Evolutionary conservation across 2,888 invertebrate species (phyloP).

Genomic region (Agrochola lota): DNA sequence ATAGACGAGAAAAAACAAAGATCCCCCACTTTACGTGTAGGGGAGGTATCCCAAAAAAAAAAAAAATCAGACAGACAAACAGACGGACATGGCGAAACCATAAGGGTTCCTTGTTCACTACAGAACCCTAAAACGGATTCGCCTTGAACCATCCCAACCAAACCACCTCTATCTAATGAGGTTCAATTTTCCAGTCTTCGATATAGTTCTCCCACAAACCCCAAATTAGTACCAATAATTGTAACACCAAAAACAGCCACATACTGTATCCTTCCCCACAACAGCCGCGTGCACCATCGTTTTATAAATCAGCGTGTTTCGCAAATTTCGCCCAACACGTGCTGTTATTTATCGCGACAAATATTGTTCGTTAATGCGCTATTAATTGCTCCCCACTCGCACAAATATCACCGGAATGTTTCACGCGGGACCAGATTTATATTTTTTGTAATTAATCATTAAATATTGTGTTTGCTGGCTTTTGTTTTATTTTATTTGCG

Average conservation of each 20-base stretch:
- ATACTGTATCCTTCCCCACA: slow-evolving; percentile 32
- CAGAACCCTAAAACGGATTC: too few species aligned
- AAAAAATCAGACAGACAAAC: too few species aligned
- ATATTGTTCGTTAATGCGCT: slow-evolving; percentile 76
- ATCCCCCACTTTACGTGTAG: too few species aligned
- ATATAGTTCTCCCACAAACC: neutral
- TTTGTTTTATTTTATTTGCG: slow-evolving; percentile 45
- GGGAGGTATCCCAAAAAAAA: too few species aligned
- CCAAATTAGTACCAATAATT: neutral
- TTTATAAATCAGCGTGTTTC: slow-evolving; percentile 67
- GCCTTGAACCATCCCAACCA: neutral
- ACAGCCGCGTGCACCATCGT: slow-evolving; percentile 38
- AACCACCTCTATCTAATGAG: neutral
- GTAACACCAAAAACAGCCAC: neutral
- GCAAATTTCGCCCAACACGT: slow-evolving; percentile 68
- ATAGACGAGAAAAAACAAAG: too few species aligned
- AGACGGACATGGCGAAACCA: too few species aligned
- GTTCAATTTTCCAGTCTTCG: neutral
- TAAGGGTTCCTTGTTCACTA: too few species aligned
- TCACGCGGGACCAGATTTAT: slow-evolving; percentile 52
- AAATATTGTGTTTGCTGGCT: slow-evolving; percentile 58
- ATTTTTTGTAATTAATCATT: slow-evolving; percentile 66
- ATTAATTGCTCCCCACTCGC: slow-evolving; percentile 71
- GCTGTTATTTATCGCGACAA: slow-evolving; percentile 79
- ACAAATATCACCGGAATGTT: slow-evolving; percentile 55